Conservation (phyloP, 2,113 vertebrate species). For the Macrotis lagotis region DNA sequence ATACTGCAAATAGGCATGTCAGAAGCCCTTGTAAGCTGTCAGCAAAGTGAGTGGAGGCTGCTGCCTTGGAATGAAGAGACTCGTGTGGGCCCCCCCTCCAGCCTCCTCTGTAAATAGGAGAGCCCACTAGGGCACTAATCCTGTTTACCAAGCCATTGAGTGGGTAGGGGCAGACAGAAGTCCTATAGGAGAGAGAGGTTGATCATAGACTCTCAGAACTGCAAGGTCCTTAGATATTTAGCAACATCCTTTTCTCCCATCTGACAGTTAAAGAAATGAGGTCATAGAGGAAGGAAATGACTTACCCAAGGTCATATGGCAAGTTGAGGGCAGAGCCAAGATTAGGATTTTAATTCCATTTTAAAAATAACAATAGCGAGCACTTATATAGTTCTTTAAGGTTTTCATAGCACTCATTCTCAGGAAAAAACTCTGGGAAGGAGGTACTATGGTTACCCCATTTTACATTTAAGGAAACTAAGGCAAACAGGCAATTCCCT, state of each 20-base stretch:
- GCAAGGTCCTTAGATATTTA: not conserved
- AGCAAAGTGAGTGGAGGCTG: too few species aligned
- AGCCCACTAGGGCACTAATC: not conserved
- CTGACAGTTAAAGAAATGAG: not conserved
- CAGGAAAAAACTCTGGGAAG: not conserved
- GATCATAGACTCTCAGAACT: not conserved
- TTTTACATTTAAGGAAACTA: not conserved
- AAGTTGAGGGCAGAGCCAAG: not conserved
- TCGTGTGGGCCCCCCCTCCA: not conserved
- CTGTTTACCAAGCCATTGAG: not conserved
- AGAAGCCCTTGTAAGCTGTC: not conserved
- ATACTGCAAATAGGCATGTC: not conserved
- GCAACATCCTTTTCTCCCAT: not conserved
- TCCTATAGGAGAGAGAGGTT: not conserved
- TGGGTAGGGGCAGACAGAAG: not conserved
- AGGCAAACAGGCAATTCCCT: not conserved
- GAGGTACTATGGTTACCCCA: not conserved
- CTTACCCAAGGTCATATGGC: not conserved
- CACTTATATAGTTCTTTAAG: not conserved
- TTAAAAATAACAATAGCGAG: not conserved
- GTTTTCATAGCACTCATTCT: not conserved
- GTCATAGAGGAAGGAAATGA: not conserved
- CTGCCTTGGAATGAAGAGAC: not conserved
- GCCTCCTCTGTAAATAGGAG: not conserved
- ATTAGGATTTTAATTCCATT: too few species aligned